Base-by-base conservation (phyloP, 30 jellyfish, hydroid and myxozoan species). In the Chironex yamaguchii region DNA sequence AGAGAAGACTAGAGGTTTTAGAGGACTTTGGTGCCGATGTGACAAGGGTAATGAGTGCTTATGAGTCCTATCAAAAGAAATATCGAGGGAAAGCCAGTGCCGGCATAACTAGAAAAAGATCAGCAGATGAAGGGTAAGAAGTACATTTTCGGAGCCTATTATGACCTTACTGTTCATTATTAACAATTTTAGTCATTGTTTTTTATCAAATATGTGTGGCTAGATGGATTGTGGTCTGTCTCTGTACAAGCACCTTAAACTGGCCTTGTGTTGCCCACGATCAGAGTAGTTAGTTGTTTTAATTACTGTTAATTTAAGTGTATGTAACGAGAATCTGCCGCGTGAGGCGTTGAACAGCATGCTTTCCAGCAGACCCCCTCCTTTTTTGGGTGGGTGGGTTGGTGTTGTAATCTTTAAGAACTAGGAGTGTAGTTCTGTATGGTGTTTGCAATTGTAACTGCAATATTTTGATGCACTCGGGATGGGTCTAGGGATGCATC, bases 21-120 rank as follows among this genome's bases (percentile, higher is more conserved):
- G 97, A 94, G 51, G 99, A 94, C 29, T 82, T 79, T 52, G 96
- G 96, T 12, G 62, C 84, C 0, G 87, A 81, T 79, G 76, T 89
- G 22, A 63, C 49, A 4, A 52, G n/a, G 33, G 70, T 94, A 17
- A 29, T 70, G 33, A 51, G 67, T 33, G 96, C 92, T 2, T 77
- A 89, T 62, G 95, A 94, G 2, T 23, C 81, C 3, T 93, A 93
- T 35, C 94, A 87, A 35, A 76, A 86, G 49, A 49, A 31, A 24
- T 86, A 62, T 54, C 74, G 76, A 68, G 34, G 76, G 13, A 86
- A 75, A 53, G 79, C 90, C 4, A 72, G 81, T 14, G 73, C 64
- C 17, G 34, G 68, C 23, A 76, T 48, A 25, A 67, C 86, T 23
- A 74, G 52, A 52, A 86, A 50, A 88, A 69, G 90, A 12, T 22